These are phyloP conservation scores for Agelaius tricolor DNA, from an alignment of 2,113 vertebrate species.

Conservation along the genomic window DNA sequence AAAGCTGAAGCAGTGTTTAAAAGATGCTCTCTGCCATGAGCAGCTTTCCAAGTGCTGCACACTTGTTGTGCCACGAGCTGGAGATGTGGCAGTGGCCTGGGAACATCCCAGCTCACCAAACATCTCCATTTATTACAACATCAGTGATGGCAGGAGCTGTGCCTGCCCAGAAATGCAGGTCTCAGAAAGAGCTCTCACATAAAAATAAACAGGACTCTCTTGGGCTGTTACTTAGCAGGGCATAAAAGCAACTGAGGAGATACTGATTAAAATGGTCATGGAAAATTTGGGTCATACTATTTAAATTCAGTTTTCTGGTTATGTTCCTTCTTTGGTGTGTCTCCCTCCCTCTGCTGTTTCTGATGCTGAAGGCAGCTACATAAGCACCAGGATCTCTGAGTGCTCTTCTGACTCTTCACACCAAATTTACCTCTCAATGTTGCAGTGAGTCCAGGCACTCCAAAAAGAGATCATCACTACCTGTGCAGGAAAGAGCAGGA, in stretches of 20 bases:
- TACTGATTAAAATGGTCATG: conserved; percentile 13
- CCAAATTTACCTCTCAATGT: not conserved
- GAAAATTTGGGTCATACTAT: conserved; percentile 39
- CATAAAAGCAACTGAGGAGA: not conserved
- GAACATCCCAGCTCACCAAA: not conserved
- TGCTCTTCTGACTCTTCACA: not conserved
- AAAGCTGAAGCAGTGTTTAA: not conserved
- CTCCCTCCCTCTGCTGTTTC: not conserved
- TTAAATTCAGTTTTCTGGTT: conserved; percentile 16
- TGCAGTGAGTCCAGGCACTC: not conserved
- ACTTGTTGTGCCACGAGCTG: not conserved
- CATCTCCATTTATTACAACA: not conserved
- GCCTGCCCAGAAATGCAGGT: not conserved
- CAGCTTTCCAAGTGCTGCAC: not conserved
- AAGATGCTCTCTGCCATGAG: not conserved
- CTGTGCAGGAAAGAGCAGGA: not conserved
- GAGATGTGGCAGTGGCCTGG: not conserved
- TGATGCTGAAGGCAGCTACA: not conserved
- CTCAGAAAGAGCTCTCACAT: not conserved
- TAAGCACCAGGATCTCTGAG: not conserved
- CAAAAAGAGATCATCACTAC: not conserved
- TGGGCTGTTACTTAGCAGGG: not conserved
- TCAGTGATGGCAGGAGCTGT: not conserved
- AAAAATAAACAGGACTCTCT: conserved; percentile 11
- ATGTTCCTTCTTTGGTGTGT: not conserved